Percentiles rank a stretch among this genome's conserved stretches.
phyloP scores from a whole-genome alignment of 2,888 invertebrate species.

The Lomographa bimaculata region DNA sequence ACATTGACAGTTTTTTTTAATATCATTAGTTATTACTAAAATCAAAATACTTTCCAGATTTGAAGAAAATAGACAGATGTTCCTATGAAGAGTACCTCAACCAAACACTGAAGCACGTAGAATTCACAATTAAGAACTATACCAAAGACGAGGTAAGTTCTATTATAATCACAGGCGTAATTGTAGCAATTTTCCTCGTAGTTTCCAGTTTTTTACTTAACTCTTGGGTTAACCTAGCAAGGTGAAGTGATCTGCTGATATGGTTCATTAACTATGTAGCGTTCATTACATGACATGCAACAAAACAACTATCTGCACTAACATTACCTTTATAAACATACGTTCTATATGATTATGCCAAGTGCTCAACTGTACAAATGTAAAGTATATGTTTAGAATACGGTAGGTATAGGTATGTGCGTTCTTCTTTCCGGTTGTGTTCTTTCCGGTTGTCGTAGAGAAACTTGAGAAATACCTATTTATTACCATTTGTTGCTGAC shows the following conservation, averaged over 20 bases:
- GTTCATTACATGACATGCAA: slow-evolving; percentile 3
- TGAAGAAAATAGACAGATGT: slow-evolving; percentile 85
- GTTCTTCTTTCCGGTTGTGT: too few relatives aligned
- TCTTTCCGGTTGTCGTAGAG: too few relatives aligned
- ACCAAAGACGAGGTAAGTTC: slow-evolving; percentile 76
- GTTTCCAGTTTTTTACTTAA: slow-evolving; percentile 30
- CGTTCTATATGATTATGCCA: too few relatives aligned
- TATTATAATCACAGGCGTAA: slow-evolving; percentile 11
- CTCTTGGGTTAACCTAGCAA: slow-evolving; percentile 5
- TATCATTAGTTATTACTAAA: too few relatives aligned
- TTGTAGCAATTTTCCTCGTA: slow-evolving; percentile 26
- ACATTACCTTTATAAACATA: too few relatives aligned
- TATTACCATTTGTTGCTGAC: too few relatives aligned
- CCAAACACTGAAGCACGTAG: slow-evolving; percentile 86
- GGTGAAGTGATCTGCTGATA: slow-evolving; percentile 8
- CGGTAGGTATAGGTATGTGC: too few relatives aligned
- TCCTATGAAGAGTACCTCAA: slow-evolving; percentile 91
- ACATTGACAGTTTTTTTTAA: too few relatives aligned
- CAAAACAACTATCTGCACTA: too few relatives aligned
- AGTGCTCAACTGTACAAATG: too few relatives aligned
- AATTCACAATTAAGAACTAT: slow-evolving; percentile 72
- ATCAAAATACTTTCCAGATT: slow-evolving; percentile 73
- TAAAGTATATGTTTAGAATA: too few relatives aligned
- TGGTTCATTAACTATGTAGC: slow-evolving; percentile 2
- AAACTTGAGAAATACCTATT: too few relatives aligned